Percentiles rank a stretch among this genome's conserved stretches.
Conservation (phyloP, 2,888 invertebrate genomes). For the Caenorhabditis virilis region DNA sequence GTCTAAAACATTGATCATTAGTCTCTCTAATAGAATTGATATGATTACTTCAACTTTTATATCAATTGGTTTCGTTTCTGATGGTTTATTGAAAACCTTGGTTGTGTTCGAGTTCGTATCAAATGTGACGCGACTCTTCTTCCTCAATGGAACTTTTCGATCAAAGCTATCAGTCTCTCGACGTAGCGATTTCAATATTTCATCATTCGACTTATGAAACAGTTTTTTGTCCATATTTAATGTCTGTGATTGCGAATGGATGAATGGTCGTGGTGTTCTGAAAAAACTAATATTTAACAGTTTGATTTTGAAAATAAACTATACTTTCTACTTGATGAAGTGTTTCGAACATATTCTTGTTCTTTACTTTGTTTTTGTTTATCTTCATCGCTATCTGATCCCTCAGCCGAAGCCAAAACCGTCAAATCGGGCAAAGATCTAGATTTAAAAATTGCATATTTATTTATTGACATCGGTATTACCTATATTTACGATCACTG, state of each 20-base stretch:
- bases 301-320: no score
- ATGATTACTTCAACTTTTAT: constrained; percentile 35
- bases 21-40: not conserved
- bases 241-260: constrained; percentile 33
- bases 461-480: not conserved
- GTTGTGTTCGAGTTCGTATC: constrained; percentile 10
- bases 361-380: constrained; percentile 6
- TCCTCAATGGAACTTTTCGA: constrained; percentile 15
- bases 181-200: constrained; percentile 15
- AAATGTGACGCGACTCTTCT: constrained; percentile 39
- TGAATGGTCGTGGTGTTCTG: constrained; percentile 21
- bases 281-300: constrained; percentile 1
- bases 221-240: constrained; percentile 24
- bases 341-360: not conserved
- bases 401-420: constrained; percentile 17
- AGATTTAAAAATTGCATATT: not conserved
- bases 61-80: constrained; percentile 26
- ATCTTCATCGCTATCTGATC: constrained; percentile 5
- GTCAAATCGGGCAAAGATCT: constrained; percentile 63
- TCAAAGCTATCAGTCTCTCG: constrained; percentile 22
- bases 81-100: no score
- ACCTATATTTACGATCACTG: constrained; percentile 57
- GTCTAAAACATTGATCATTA: not conserved
- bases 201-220: constrained; percentile 34
- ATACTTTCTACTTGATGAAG: no score